phyloP scores from a whole-genome alignment of 2,888 invertebrate genomes.

The Drosophila longiperda region DNA sequence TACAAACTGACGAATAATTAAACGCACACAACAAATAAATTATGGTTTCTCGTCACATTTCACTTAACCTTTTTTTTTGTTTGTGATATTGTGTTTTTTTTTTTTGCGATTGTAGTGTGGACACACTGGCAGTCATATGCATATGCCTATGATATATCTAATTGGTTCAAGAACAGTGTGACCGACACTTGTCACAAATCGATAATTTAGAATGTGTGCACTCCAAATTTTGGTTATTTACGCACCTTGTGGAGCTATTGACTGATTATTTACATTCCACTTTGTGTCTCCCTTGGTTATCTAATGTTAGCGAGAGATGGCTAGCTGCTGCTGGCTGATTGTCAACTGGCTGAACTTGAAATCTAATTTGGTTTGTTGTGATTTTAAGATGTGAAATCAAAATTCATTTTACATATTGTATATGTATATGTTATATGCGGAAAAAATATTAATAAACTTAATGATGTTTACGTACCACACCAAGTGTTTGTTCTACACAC shows the following conservation, averaged over 20 bases:
- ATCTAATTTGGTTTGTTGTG: constrained; percentile 51
- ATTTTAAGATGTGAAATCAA: constrained; percentile 38
- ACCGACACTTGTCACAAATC: constrained; percentile 27
- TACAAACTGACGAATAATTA: constrained; percentile 38
- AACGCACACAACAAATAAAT: constrained; percentile 36
- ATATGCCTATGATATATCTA: constrained; percentile 1
- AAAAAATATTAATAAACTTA: constrained; percentile 71
- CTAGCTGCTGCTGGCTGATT: constrained; percentile 15
- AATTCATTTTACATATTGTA: constrained; percentile 26
- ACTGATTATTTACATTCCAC: background rate
- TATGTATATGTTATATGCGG: background rate
- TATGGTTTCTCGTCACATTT: constrained; percentile 15
- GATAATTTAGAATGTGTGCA: constrained; percentile 40
- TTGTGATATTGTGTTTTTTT: background rate
- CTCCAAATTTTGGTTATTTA: constrained; percentile 15
- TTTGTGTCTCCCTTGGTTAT: constrained; percentile 33
- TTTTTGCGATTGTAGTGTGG: background rate
- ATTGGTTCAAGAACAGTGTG: constrained; percentile 33
- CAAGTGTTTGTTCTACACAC: constrained; percentile 7
- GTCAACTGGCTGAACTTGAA: constrained; percentile 36
- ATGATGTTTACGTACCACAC: constrained; percentile 46
- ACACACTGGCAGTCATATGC: background rate
- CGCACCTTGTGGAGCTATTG: constrained; percentile 39
- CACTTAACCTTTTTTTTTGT: constrained; percentile 17
- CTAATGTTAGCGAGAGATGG: constrained; percentile 34